A percentile compares a stretch with the other conserved stretches of the same genome.
Evolutionary conservation across 2,888 invertebrate species (phyloP).

Genomic region (Elmis aenea): DNA sequence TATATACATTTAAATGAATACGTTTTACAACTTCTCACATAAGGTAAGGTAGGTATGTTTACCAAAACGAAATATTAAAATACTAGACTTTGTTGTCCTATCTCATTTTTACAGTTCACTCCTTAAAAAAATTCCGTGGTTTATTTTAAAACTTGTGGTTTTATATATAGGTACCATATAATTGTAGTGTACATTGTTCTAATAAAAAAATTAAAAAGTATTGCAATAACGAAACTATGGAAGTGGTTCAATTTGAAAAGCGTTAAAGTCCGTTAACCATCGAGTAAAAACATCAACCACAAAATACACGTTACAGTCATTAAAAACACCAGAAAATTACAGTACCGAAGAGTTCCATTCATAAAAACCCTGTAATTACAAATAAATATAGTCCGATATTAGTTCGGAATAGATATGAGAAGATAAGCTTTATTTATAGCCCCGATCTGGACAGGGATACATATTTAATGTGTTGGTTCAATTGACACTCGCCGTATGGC

Average conservation of each 20-base stretch:
- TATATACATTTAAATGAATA: too few relatives aligned
- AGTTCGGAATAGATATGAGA: conserved; percentile 31
- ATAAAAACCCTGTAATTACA: conserved; percentile 30
- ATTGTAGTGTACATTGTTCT: too few relatives aligned
- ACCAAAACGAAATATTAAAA: too few relatives aligned
- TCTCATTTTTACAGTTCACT: too few relatives aligned
- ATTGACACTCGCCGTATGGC: conserved; percentile 40
- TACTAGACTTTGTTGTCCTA: too few relatives aligned
- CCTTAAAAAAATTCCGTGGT: too few relatives aligned
- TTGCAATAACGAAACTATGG: too few relatives aligned
- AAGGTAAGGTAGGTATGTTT: too few relatives aligned
- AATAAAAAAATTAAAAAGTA: too few relatives aligned
- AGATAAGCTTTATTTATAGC: conserved; percentile 34
- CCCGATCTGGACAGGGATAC: conserved; percentile 34
- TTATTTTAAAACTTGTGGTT: too few relatives aligned
- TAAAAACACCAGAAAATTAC: conserved; percentile 25
- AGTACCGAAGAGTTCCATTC: conserved; percentile 21
- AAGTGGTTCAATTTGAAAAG: conserved; percentile 6
- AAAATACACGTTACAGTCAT: conserved; percentile 22
- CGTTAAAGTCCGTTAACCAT: conserved; percentile 6
- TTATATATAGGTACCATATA: too few relatives aligned
- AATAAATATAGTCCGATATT: conserved; percentile 31
- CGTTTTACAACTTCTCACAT: too few relatives aligned
- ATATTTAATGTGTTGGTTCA: conserved; percentile 38
- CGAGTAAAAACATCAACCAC: conserved; percentile 5